phyloP scores from a whole-genome alignment of 2,797 vertebrate species.

The Phoeniculus purpureus region DNA sequence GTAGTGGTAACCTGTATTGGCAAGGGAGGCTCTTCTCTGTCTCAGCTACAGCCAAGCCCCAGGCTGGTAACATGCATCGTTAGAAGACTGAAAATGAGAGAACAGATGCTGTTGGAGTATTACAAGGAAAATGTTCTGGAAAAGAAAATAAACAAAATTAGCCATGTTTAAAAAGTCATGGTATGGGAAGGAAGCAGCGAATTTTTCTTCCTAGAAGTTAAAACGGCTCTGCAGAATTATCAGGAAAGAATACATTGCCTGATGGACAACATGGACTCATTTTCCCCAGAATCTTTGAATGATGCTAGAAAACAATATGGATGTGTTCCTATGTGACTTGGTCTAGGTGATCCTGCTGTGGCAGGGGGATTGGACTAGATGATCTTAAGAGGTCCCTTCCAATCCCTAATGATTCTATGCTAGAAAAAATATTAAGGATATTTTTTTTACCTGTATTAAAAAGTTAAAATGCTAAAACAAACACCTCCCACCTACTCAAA shows the following conservation, averaged over 20 bases:
- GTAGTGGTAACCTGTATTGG: background rate
- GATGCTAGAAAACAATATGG: background rate
- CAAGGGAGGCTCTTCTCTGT: background rate
- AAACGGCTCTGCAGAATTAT: background rate
- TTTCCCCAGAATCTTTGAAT: background rate
- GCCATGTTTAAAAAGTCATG: background rate
- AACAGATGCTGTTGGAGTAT: constrained; percentile 12
- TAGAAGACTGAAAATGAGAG: background rate
- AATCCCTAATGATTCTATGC: background rate
- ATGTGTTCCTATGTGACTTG: no score
- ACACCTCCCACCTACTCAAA: background rate
- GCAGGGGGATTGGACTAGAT: no score
- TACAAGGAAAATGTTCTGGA: background rate
- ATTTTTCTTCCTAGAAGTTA: background rate
- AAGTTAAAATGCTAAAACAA: background rate
- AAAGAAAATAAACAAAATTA: constrained; percentile 16
- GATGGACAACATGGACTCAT: background rate
- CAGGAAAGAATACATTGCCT: background rate
- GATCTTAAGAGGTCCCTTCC: no score
- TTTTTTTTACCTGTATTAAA: background rate
- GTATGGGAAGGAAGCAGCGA: background rate
- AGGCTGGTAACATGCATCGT: background rate
- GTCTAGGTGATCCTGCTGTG: no score
- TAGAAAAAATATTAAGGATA: background rate
- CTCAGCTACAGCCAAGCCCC: background rate